A percentile compares a stretch with the other conserved stretches of the same genome.
phyloP scores from a whole-genome alignment of 2,797 vertebrate genomes.

The Siniperca scherzeri region DNA sequence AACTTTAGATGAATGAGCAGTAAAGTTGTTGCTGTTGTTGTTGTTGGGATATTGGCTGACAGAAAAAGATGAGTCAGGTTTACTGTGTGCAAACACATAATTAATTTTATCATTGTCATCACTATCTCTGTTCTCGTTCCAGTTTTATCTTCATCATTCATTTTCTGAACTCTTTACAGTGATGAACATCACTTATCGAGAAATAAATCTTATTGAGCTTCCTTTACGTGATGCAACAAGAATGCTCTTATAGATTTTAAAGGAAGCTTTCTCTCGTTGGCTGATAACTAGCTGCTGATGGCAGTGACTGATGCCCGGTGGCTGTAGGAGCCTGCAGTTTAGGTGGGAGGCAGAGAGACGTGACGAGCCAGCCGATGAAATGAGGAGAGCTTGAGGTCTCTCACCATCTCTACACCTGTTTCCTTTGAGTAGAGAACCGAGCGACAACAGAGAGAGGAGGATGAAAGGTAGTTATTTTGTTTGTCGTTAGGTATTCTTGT shows the following conservation, averaged over 20 bases:
- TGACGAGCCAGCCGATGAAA: slow-evolving; percentile 47
- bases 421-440: background rate
- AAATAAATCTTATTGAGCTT: slow-evolving; percentile 1
- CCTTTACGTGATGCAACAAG: background rate
- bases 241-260: slow-evolving; percentile 26
- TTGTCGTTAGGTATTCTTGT: background rate
- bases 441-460: background rate
- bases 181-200: slow-evolving; percentile 13
- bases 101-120: slow-evolving; percentile 31
- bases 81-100: slow-evolving; percentile 17
- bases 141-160: slow-evolving; percentile 24
- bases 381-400: background rate
- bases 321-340: slow-evolving; percentile 25
- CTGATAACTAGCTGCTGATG: slow-evolving; percentile 25
- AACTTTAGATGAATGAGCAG: slow-evolving; percentile 21
- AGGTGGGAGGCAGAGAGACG: slow-evolving; percentile 42
- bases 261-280: background rate
- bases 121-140: slow-evolving; percentile 1
- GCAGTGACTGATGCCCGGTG: slow-evolving; percentile 52
- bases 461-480: background rate
- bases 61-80: slow-evolving; percentile 26
- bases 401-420: background rate
- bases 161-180: slow-evolving; percentile 6
- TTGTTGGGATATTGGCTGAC: slow-evolving; percentile 7
- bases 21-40: slow-evolving; percentile 4